Percentiles rank a stretch among this genome's conserved stretches.
Evolutionary conservation across 2,113 vertebrate species (phyloP).

Genomic region (Struthio camelus): DNA sequence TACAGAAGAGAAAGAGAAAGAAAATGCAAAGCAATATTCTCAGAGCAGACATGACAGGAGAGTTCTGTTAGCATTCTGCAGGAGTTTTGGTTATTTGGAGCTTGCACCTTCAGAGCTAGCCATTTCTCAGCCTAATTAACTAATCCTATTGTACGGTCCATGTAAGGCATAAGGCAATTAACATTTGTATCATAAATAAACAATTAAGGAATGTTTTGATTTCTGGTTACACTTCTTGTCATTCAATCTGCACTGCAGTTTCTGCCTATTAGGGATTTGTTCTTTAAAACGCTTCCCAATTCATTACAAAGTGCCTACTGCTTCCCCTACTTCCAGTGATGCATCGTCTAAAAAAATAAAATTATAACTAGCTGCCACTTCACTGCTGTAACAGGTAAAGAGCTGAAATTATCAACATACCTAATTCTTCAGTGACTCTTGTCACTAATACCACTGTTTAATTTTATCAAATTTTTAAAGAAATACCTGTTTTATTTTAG

Average conservation of each 20-base stretch:
- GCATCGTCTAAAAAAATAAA: background rate
- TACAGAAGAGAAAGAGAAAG: background rate
- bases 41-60: background rate
- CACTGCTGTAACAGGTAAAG: background rate
- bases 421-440: background rate
- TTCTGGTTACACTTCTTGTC: conserved; percentile 45
- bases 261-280: background rate
- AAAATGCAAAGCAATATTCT: background rate
- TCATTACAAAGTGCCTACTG: background rate
- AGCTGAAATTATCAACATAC: background rate
- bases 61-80: conserved; percentile 25
- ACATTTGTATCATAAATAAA: conserved; percentile 48
- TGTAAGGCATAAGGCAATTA: conserved; percentile 63
- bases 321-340: background rate
- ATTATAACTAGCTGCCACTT: background rate
- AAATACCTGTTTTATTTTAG: background rate
- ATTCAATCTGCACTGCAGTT: background rate
- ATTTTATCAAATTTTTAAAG: background rate
- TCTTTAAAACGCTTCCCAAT: conserved; percentile 27
- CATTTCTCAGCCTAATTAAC: conserved; percentile 67
- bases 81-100: conserved; percentile 52
- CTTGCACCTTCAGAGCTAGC: conserved; percentile 40
- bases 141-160: conserved; percentile 42
- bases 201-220: conserved; percentile 47
- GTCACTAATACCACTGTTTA: background rate